These are phyloP conservation scores for Acropora tenuis DNA, from an alignment of 64 coral and sea anemone genomes.

Conservation along the genomic window DNA sequence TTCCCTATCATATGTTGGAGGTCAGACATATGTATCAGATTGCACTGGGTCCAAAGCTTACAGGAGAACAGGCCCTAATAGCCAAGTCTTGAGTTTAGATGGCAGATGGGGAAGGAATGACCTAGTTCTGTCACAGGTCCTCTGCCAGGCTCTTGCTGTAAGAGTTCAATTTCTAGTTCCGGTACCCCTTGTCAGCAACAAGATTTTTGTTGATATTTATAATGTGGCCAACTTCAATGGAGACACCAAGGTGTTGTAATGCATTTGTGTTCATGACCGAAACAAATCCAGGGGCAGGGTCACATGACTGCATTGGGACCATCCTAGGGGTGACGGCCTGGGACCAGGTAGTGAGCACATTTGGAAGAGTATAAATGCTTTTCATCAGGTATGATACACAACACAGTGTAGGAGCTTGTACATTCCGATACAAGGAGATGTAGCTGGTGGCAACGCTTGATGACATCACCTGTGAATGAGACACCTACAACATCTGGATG, in stretches of 20 bases:
- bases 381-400: not conserved
- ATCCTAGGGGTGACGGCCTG: conserved; percentile 24
- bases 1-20: no score
- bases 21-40: no score
- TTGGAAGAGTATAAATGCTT: not conserved
- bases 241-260: not conserved
- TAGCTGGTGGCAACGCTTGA: not conserved
- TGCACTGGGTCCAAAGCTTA: no score
- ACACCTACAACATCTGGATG: not conserved
- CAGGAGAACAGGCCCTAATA: no score
- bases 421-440: not conserved
- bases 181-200: not conserved
- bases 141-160: no score
- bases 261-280: not conserved
- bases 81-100: no score
- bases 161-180: no score
- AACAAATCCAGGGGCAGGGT: conserved; percentile 67
- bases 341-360: not conserved
- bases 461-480: conserved; percentile 6
- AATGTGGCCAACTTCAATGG: not conserved
- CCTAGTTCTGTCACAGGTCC: no score
- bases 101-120: no score
- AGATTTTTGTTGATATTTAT: not conserved
- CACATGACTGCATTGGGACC: conserved; percentile 54
- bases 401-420: conserved; percentile 2